Evolutionary conservation across 2,888 invertebrate genomes (phyloP), one percentile per base, ranked within the genome.

Genomic region (Phaonia tiefii): DNA sequence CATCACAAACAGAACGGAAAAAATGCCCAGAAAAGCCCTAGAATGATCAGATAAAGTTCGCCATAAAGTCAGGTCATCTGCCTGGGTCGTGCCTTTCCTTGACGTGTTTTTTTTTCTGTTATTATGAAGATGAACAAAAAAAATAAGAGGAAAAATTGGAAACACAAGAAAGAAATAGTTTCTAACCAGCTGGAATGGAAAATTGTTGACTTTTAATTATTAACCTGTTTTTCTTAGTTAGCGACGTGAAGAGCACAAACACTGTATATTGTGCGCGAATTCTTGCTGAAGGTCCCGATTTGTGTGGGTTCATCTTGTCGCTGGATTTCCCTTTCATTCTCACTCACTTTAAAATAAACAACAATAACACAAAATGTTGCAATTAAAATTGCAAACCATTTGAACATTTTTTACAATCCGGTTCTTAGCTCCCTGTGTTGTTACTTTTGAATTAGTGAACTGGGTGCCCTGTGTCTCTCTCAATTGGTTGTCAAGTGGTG

Each of bases 151-250:
- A 8, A 31, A 31, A 31, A 31, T 5, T 46, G 46, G 46, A 4
- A 5, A 44, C 2, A 65, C 7, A 17, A 69, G 42, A 17, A 42
- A 10, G 20, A 63, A 56, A 63, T 20, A 42, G 42, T 42, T 73
- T 54, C 13, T 13, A 22, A 17, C 13, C 25, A 51, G 15, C 37
- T 42, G 42, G 31, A 54, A 44, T 66, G n/a, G 66, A 49, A 42
- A n/a, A 58, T 58, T 20, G 42, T 79, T 75, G 67, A 44, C 75
- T 75, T 79, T 79, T 71, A 79, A 72, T 79, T 72, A 75, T 71
- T 71, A 75, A 67, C 67, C 51, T 75, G 26, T 51, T 75, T 54
- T 63, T 54, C 54, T 69, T 63, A 37, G 15, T 37, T 51, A 20
- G 51, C 51, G 11, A 20, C 20, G 11, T n/a, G n/a, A n/a, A n/a